Evolutionary conservation across 2,797 vertebrate genomes (phyloP), one percentile per base, ranked within the genome.

Genomic region (Limosa lapponica): DNA sequence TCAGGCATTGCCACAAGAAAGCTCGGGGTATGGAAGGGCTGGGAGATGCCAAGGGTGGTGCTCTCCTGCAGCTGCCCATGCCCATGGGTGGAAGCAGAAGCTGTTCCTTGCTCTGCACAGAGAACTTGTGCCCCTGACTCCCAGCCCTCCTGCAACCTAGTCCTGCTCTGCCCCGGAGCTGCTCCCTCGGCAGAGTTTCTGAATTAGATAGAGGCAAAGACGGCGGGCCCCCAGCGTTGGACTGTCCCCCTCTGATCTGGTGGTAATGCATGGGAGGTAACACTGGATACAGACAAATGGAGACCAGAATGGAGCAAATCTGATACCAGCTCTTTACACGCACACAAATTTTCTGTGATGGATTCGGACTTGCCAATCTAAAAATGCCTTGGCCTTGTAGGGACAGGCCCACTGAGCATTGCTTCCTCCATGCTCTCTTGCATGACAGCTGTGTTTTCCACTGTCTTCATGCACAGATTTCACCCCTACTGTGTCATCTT

Each of bases 211-310:
- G n/a, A 59, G 19, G 32, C 6, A 23, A 77, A 83, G 37, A 37
- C 15, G 0, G 0, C 15, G 36, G 9, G 16, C 3, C 6, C 6
- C 34, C 25, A 44, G 19, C 37, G n/a, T 1, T 27, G 54, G 6
- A 19, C 54, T 30, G 8, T 13, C 10, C 8, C 1, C 22, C n/a
- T 25, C 34, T 0, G 0, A 14, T 43, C 46, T 30, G 8, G 13
- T 30, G 62, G 6, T 13, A 75, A 37, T 23, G 8, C 34, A 25
- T 4, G 16, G 81, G n/a, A 75, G 6, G 27, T 58, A 36, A 30
- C 27, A 4, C 13, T 25, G 39, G 13, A 11, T 49, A 28, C 23
- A 52, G 48, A 39, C 11, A 74, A 39, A 39, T 13, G 36, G 48
- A 57, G 69, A 88, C 36, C 51, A 46, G 61, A 67, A 64, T 3